Conservation (phyloP, 2,888 invertebrate species). For the Galerucella pusilla region DNA sequence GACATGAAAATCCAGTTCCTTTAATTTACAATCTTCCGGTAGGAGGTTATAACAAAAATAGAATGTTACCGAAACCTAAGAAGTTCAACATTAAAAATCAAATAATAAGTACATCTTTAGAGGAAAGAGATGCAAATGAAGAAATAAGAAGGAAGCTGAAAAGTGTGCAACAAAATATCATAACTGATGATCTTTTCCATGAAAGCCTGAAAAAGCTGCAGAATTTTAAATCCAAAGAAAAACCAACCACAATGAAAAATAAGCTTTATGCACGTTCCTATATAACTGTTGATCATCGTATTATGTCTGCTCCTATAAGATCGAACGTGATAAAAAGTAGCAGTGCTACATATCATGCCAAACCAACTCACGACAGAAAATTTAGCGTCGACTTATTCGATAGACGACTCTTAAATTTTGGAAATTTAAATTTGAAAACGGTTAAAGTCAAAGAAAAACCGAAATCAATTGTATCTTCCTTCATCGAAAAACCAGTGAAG, state of each 20-base stretch:
- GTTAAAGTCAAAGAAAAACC: background rate
- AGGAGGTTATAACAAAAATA: background rate
- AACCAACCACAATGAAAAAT: background rate
- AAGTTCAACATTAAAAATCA: background rate
- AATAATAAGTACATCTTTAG: background rate
- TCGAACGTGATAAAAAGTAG: background rate
- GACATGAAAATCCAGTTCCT: background rate
- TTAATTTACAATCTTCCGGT: background rate
- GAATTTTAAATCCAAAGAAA: background rate
- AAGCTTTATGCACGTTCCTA: background rate
- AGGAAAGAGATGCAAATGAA: background rate
- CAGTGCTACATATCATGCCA: background rate
- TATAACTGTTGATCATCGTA: background rate
- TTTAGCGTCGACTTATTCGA: background rate
- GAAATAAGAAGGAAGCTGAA: background rate
- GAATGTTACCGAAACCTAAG: slow-evolving; percentile 1
- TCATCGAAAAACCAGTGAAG: background rate
- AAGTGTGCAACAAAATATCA: background rate
- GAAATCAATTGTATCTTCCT: background rate
- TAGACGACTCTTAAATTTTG: background rate
- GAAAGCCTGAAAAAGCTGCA: background rate
- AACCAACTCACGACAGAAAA: background rate
- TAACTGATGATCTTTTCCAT: background rate
- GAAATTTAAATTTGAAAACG: background rate
- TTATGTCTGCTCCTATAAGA: background rate